Evolutionary conservation across 2,888 invertebrate species (phyloP), one percentile per base, ranked within the genome.

Genomic region (Drosophila dives): DNA sequence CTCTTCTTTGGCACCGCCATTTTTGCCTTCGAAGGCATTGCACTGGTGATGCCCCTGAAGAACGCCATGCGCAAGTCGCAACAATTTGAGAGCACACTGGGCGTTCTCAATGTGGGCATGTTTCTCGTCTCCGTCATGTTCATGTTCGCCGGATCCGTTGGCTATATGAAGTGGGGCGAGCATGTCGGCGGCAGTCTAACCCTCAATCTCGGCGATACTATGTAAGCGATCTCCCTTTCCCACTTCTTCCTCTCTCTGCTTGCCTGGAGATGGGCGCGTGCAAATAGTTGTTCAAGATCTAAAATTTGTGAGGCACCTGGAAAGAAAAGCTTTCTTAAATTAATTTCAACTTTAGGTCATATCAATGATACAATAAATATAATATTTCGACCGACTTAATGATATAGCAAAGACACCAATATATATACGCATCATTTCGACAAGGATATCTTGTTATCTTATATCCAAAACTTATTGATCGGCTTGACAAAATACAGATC

Each of bases 11-110:
- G 99, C 53, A 99, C 99, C 0, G 98, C 98, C 32, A 95, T 99
- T 65, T 99, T 97, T 93, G 97, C 99, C 5, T 99, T 99, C 91
- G 99, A 99, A 94, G 99, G 99, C 74, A 99, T 99, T 79, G 97
- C 97, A 62, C 93, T 97, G 94, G 97, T 99, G n/a, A 93, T 99
- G 72, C 99, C 99, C 0, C 93, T 99, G 82, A 97, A 98, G 93
- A 98, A 97, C 91, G 96, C 97, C 91, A 99, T 99, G 98, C 95
- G 94, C 77, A 94, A 95, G 20, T 97, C 97, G 0, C 94, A 95
- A 64, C 94, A 95, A 77, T 98, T 99, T 93, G 95, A 95, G 82
- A 96, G 95, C 72, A 95, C 95, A 7, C 92, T 96, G 11, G 99
- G 99, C 2, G 98, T 98, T 1, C 93, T 99, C 29, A 98, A 98